A percentile compares a stretch with the other conserved stretches of the same genome.
Conservation (phyloP, 2,797 vertebrate genomes). For the Poeciliopsis turneri region DNA sequence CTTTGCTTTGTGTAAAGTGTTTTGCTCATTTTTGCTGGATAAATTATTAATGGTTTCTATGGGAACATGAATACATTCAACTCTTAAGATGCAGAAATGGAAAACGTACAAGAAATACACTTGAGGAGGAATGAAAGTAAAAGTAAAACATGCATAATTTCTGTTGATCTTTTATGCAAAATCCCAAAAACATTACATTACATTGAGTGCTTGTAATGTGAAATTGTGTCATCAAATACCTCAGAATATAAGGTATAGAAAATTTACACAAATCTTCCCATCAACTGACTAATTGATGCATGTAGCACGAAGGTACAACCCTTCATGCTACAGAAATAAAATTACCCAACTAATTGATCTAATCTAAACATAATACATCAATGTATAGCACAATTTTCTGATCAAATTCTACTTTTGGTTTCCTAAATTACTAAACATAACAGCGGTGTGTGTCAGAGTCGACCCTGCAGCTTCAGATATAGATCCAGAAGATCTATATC, state of each 20-base stretch:
- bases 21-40: too few relatives aligned
- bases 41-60: too few relatives aligned
- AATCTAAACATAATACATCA: not conserved
- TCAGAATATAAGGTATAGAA: not conserved
- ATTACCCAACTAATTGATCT: not conserved
- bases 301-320: too few relatives aligned
- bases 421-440: conserved; percentile 11
- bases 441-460: conserved; percentile 37
- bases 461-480: conserved; percentile 11
- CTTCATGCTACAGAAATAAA: not conserved
- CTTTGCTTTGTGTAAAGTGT: too few relatives aligned
- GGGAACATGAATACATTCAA: too few relatives aligned
- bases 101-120: not conserved
- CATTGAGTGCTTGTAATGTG: not conserved
- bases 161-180: too few relatives aligned
- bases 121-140: not conserved
- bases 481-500: conserved; percentile 21
- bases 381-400: not conserved
- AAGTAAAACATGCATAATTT: too few relatives aligned
- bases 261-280: not conserved
- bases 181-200: not conserved
- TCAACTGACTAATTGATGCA: not conserved
- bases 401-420: not conserved
- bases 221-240: not conserved
- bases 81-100: not conserved